Base-by-base conservation (phyloP, 2,113 vertebrate species). In the Lepidothrix coronata region DNA sequence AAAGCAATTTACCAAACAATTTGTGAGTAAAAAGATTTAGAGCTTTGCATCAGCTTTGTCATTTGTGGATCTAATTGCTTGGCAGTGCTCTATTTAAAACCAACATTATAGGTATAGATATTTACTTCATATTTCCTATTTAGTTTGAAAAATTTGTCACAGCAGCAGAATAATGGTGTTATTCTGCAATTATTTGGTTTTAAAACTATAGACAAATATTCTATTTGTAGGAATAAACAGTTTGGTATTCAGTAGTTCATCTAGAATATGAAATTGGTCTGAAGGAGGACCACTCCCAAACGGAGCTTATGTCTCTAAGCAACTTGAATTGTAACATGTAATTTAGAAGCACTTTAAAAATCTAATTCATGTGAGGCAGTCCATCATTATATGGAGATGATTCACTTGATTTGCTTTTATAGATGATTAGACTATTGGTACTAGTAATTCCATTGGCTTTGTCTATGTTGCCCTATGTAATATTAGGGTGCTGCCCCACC, bases 371-470 rank as follows among this genome's bases (percentile, higher is more conserved):
- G 63, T 70, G 71, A 90, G 24, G 33, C 39, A 78, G 49, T 83
- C 15, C 41, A 30, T 76, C 65, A 91, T 86, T 81, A 73, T 46
- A 55, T 66, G 79, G 57, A 79, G 71, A 80, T 94, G 91, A 96
- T 91, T 95, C 88, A 93, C 71, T 77, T 91, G 90, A 84, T 92
- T 95, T 95, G 54, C 77, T 85, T 96, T 35, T 81, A 91, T 93
- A 72, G 85, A 82, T 94, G 88, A 91, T 74, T 91, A 88, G 49
- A 80, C 91, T 46, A 94, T 48, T 89, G 70, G 74, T 72, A 39
- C 35, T 24, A 62, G 46, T 66, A 93, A 87, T 94, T 91, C 18
- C 67, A 30, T 8, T 57, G 58, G 31, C 71, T 89, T 57, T 81
- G 62, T 79, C 84, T 95, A 1, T 41, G 4, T 70, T 67, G 12